A percentile compares a stretch with the other conserved stretches of the same genome.
These are phyloP conservation scores for Netelia fuscicornis DNA, from an alignment of 2,888 invertebrate species.

Conservation along the genomic window DNA sequence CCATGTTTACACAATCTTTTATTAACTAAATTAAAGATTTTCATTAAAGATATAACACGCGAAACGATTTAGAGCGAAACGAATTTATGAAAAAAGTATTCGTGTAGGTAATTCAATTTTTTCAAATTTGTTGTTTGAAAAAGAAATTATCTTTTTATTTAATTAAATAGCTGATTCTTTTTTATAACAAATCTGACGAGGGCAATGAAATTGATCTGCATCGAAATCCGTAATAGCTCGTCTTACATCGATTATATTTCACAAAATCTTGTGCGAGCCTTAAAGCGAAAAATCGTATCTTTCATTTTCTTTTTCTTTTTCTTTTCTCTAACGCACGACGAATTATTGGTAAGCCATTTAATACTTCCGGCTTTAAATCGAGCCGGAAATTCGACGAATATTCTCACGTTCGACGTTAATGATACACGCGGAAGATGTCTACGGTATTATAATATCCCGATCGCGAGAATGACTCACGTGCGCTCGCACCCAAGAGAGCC, in stretches of 20 bases:
- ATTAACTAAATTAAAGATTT: too few species aligned
- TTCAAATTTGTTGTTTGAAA: too few species aligned
- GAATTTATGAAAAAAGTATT: too few species aligned
- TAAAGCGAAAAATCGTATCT: background rate
- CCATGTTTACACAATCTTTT: background rate
- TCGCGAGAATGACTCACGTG: constrained; percentile 52
- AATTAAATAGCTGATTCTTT: background rate
- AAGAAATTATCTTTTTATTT: too few species aligned
- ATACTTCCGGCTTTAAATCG: background rate
- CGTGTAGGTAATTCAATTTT: too few species aligned
- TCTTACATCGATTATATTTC: background rate
- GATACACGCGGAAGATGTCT: constrained; percentile 21
- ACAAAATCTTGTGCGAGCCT: background rate
- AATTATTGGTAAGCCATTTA: background rate
- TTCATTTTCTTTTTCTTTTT: background rate
- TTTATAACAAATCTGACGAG: background rate
- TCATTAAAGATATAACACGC: too few species aligned
- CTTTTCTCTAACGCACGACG: background rate
- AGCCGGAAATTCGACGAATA: constrained; percentile 45
- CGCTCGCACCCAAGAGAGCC: constrained; percentile 10
- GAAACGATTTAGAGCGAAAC: too few species aligned
- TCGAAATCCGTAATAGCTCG: background rate
- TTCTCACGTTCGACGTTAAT: constrained; percentile 43
- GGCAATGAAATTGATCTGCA: background rate
- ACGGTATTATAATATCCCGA: constrained; percentile 37